Conservation (phyloP, 2,797 vertebrate species). For the Mus spretus region DNA sequence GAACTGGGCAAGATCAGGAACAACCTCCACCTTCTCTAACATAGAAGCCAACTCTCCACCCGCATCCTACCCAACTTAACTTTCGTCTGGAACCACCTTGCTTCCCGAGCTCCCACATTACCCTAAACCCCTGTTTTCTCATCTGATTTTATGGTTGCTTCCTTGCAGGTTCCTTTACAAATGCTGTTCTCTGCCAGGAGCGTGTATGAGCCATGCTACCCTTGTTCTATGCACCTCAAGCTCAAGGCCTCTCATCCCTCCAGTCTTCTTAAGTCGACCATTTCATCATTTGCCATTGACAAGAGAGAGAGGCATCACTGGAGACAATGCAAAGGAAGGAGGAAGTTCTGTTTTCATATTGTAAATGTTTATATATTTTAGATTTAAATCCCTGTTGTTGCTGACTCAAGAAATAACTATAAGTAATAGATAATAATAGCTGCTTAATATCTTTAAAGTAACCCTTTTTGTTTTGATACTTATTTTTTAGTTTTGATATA, state of each 20-base stretch:
- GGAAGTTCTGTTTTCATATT: conserved; percentile 6
- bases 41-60: not conserved
- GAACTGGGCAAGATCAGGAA: not conserved
- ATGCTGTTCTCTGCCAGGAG: not conserved
- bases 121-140: not conserved
- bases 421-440: not conserved
- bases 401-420: conserved; percentile 4
- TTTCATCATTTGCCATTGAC: not conserved
- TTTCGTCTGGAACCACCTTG: not conserved
- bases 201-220: not conserved
- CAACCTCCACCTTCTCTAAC: not conserved
- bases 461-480: not conserved
- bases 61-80: not conserved
- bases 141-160: not conserved
- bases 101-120: not conserved
- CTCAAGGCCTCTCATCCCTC: not conserved
- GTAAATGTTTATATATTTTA: not conserved
- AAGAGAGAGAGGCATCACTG: not conserved
- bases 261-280: not conserved
- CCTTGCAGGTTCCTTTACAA: not conserved
- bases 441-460: not conserved
- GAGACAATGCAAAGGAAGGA: not conserved
- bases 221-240: not conserved
- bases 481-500: not conserved
- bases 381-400: not conserved